Percentiles rank a stretch among this genome's conserved stretches.
Conservation (phyloP, 2,888 invertebrate genomes). For the Leptinotarsa rubiginosa region DNA sequence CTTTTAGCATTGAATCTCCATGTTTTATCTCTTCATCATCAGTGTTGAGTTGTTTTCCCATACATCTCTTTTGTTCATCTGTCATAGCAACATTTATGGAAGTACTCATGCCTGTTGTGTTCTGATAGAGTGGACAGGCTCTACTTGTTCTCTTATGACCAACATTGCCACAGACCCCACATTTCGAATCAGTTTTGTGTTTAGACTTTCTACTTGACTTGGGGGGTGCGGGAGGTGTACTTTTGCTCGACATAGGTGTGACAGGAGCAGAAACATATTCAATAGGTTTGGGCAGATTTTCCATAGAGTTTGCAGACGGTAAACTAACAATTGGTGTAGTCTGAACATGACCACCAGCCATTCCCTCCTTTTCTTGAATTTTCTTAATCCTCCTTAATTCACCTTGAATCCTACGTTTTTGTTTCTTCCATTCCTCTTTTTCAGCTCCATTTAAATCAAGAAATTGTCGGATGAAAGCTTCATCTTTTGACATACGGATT, state of each 20-base stretch:
- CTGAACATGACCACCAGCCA: slow-evolving; percentile 53
- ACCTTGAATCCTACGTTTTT: slow-evolving; percentile 95
- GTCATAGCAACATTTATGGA: slow-evolving; percentile 79
- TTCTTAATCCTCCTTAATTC: slow-evolving; percentile 94
- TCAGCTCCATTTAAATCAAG: slow-evolving; percentile 96
- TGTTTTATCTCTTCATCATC: slow-evolving; percentile 88
- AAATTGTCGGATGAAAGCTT: slow-evolving; percentile 91
- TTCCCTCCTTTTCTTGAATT: slow-evolving; percentile 87
- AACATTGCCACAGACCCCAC: slow-evolving; percentile 95
- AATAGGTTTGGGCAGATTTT: slow-evolving; percentile 52
- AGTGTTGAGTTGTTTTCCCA: slow-evolving; percentile 79
- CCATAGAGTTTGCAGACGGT: slow-evolving; percentile 38
- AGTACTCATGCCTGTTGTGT: slow-evolving; percentile 66
- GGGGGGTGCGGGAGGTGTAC: slow-evolving; percentile 69
- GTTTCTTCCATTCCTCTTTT: slow-evolving; percentile 98
- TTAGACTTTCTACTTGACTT: slow-evolving; percentile 82
- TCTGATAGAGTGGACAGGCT: slow-evolving; percentile 94
- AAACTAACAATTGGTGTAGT: slow-evolving; percentile 26
- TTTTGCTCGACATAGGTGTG: slow-evolving; percentile 61
- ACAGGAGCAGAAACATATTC: slow-evolving; percentile 41
- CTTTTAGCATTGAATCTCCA: slow-evolving; percentile 81
- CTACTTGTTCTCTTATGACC: slow-evolving; percentile 92
- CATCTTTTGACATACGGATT: slow-evolving; percentile 96
- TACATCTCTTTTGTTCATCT: slow-evolving; percentile 86
- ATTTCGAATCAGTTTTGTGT: slow-evolving; percentile 90